Evolutionary conservation across 37 sponge, comb jelly and placozoan genomes (phyloP), one percentile per base, ranked within the genome.

Genomic region (Halichondria panicea): DNA sequence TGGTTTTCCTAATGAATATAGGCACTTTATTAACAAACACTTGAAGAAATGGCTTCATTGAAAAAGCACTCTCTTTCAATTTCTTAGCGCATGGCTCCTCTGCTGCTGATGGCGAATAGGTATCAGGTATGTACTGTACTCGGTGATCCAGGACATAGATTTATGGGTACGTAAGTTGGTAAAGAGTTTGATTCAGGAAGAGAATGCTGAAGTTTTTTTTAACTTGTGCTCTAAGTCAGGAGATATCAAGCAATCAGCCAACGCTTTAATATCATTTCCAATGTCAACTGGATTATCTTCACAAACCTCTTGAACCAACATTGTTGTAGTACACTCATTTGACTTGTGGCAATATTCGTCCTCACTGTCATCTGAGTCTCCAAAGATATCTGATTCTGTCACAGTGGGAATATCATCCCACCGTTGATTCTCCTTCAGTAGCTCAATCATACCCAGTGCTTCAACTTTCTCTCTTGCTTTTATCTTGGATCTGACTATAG

Each of bases 41-140:
- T 44, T 60, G 50, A 39, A 86, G 59, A 65, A 43, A 86, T 33
- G 60, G 86, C n/a, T n/a, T n/a, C n/a, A n/a, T n/a, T n/a, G n/a
- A n/a, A n/a, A 28, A 25, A 72, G 24, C 59, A 35, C 52, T 86
- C 72, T 0, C 35, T 25, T 28, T 66, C 72, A 52, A 8, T 63
- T 7, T 0, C 24, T 61, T 43, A 59, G 2, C 34, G 30, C 37
- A 28, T 71, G 8, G 74, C 36, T 21, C 41, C 8, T 59, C 7
- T 59, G 25, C 54, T 28, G 38, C 33, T 40, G 31, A 2, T 33
- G 52, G 28, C 38, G 31, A 15, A 15, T 11, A 15, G 15, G 52
- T 18, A 48, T 15, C 11, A 18, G 11, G 52, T 18, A 48, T 18
- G 11, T 48, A 15, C 11, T 48, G 52, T 48, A 48, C 52, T 48